Base-by-base conservation (phyloP, 1,140 invertebrate genomes). In the Drosophila pseudoobscura region DNA sequence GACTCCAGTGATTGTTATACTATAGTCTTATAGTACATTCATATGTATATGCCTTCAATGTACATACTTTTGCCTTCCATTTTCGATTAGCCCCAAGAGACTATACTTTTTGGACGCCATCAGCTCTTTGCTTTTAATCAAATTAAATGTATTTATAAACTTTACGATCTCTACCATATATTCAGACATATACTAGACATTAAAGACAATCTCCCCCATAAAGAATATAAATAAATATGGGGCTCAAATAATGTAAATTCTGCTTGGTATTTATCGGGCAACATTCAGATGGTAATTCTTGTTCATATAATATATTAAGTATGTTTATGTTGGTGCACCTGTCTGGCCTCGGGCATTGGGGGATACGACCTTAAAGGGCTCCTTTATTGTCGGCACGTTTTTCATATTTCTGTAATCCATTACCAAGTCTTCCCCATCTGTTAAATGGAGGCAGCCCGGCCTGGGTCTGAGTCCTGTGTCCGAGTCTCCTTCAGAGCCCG, bases 131-230 rank as follows among this genome's bases (percentile, higher is more conserved):
- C 50, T 56, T 76, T 78, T 57, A 66, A 72, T 75, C 65, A 61
- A 75, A 70, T 69, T 61, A 59, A 85, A 62, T 68, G 50, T 80
- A 77, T 84, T 84, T 85, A 73, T 76, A 85, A 73, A 73, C 64
- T 80, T 80, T 80, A 83, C 51, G 75, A 66, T 51, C 63, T 49
- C 47, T 62, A 62, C 53, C 39, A 45, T n/a, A 22, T 39, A 54
- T 41, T 22, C 24, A 41, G 35, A 20, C 60, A 53, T 15, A 41
- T 17, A 26, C 45, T 47, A 60, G 59, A 58, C 52, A 26, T 57
- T 26, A 17, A 11, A 56, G 41, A 47, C 41, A 43, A 35, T 64
- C 24, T 41, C 47, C 39, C 2, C 53, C 53, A 65, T 71, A 68
- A 74, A 69, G 60, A 69, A 78, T 87, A 87, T 77, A 71, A 68